These are phyloP conservation scores for Eufriesea mexicana DNA, from an alignment of 1,140 invertebrate genomes.

Conservation along the genomic window DNA sequence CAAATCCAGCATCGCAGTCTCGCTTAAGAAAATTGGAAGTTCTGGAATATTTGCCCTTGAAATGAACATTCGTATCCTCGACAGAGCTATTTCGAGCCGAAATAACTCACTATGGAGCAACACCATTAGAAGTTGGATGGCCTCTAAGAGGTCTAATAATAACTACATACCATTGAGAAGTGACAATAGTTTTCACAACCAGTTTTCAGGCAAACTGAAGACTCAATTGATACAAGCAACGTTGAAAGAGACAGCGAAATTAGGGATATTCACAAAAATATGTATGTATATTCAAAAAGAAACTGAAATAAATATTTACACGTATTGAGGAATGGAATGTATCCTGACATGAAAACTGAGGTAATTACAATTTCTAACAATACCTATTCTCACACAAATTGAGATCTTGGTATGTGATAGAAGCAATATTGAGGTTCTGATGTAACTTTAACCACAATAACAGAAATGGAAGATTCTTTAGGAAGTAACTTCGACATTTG, in stretches of 20 bases:
- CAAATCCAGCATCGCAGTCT: slow-evolving; percentile 5
- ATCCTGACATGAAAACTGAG: too few relatives aligned
- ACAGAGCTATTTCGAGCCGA: slow-evolving; percentile 29
- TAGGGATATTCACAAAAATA: too few relatives aligned
- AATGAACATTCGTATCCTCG: neutral
- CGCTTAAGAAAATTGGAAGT: slow-evolving; percentile 19
- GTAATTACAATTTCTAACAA: too few relatives aligned
- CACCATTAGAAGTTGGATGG: neutral
- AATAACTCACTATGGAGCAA: slow-evolving; percentile 8
- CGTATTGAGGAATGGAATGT: too few relatives aligned
- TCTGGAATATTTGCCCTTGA: slow-evolving; percentile 17
- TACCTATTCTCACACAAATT: neutral
- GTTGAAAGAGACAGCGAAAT: too few relatives aligned
- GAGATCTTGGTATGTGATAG: neutral
- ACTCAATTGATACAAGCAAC: too few relatives aligned
- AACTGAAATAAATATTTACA: too few relatives aligned
- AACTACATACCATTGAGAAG: neutral
- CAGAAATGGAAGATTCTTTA: too few relatives aligned
- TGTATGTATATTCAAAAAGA: too few relatives aligned
- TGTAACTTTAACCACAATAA: too few relatives aligned
- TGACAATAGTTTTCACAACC: neutral
- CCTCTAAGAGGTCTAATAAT: slow-evolving; percentile 13
- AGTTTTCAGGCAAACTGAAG: too few relatives aligned
- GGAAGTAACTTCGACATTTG: too few relatives aligned
- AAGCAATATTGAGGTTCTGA: neutral